Evolutionary conservation across 2,888 invertebrate species (phyloP).

Genomic region (Rugalucina vietnamica): DNA sequence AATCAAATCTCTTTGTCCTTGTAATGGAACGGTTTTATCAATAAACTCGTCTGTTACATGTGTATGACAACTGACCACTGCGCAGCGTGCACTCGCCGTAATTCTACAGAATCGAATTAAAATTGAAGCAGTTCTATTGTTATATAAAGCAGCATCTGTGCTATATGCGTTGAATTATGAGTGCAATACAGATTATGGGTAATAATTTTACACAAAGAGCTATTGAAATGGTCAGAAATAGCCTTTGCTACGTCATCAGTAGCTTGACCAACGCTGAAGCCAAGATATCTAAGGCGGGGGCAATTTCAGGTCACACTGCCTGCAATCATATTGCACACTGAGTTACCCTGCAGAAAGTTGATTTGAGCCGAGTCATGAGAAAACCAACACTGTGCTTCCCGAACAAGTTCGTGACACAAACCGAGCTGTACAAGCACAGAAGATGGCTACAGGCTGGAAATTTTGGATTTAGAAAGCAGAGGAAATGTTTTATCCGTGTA

Average conservation of each 20-base stretch:
- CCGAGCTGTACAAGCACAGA: too few species aligned
- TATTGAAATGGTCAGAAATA: slow-evolving; percentile 60
- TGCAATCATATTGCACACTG: slow-evolving; percentile 36
- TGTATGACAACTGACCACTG: background rate
- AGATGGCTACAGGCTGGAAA: too few species aligned
- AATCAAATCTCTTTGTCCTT: background rate
- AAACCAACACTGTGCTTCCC: too few species aligned
- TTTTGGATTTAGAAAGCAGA: too few species aligned
- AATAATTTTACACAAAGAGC: slow-evolving; percentile 63
- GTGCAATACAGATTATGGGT: slow-evolving; percentile 62
- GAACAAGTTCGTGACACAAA: too few species aligned
- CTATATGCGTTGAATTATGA: slow-evolving; percentile 56
- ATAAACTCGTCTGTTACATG: background rate
- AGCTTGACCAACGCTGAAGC: slow-evolving; percentile 38
- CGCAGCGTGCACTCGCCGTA: background rate
- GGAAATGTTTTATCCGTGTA: too few species aligned
- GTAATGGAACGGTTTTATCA: background rate
- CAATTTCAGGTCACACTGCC: slow-evolving; percentile 34
- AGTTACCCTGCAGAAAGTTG: slow-evolving; percentile 33
- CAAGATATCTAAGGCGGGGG: slow-evolving; percentile 23
- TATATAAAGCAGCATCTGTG: slow-evolving; percentile 35
- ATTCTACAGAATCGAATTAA: slow-evolving; percentile 17
- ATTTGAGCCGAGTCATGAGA: too few species aligned
- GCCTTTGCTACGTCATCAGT: slow-evolving; percentile 56
- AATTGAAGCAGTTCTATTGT: slow-evolving; percentile 22